A percentile compares a stretch with the other conserved stretches of the same genome.
Conservation (phyloP, 2,113 vertebrate genomes). For the Ellobius talpinus region DNA sequence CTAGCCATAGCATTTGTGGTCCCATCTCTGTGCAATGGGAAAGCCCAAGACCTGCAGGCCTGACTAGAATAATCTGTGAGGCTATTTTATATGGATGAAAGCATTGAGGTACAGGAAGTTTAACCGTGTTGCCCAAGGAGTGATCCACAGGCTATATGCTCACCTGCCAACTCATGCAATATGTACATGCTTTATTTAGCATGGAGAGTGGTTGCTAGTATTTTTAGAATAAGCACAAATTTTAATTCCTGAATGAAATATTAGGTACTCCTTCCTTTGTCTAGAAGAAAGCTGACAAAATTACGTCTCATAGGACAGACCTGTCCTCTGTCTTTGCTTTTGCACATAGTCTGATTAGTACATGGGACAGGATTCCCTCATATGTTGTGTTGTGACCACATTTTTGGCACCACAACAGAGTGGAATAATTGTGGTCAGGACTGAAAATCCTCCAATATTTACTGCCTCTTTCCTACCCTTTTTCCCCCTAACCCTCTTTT, state of each 20-base stretch:
- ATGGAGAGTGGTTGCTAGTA: background rate
- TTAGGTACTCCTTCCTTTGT: slow-evolving; percentile 1
- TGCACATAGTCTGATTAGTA: background rate
- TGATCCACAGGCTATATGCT: background rate
- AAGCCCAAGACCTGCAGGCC: too few relatives aligned
- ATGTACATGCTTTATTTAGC: background rate
- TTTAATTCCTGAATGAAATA: background rate
- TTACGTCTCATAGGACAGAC: background rate
- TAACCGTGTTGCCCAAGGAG: background rate
- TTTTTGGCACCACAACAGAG: background rate
- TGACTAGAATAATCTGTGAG: too few relatives aligned
- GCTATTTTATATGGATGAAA: background rate
- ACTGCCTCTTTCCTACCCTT: background rate
- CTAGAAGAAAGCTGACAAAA: background rate
- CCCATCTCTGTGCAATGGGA: too few relatives aligned
- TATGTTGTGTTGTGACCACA: background rate
- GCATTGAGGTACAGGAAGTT: background rate
- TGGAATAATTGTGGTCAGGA: background rate
- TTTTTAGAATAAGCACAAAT: background rate
- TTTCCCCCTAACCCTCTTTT: too few relatives aligned
- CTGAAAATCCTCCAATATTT: background rate
- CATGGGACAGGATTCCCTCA: background rate
- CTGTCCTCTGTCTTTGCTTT: background rate
- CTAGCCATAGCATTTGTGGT: too few relatives aligned
- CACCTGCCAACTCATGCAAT: background rate